phyloP scores from a whole-genome alignment of 2,797 vertebrate genomes.

The Amphiprion clarkii region DNA sequence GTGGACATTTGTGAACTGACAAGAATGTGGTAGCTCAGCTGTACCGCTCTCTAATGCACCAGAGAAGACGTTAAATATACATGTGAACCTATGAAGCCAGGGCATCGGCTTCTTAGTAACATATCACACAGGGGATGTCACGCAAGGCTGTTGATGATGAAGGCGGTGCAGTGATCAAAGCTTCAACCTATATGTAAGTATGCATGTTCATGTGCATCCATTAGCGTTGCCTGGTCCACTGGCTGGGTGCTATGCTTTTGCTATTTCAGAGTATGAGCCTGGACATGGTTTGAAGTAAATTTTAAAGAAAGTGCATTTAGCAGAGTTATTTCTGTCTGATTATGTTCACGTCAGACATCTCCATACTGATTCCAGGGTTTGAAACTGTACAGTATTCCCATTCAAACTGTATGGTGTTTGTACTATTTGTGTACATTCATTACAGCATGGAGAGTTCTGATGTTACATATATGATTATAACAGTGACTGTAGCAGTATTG shows the following conservation, averaged over 20 bases:
- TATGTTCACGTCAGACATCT: not conserved
- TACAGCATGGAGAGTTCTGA: not conserved
- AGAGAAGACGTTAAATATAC: slow-evolving; percentile 72
- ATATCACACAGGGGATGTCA: slow-evolving; percentile 63
- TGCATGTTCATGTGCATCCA: slow-evolving; percentile 48
- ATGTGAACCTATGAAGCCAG: slow-evolving; percentile 64
- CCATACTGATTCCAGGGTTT: not conserved
- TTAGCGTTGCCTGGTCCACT: slow-evolving; percentile 5
- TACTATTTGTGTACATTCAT: not conserved
- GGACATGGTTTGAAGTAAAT: slow-evolving; percentile 15
- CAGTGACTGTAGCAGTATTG: not conserved
- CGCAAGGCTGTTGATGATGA: slow-evolving; percentile 49
- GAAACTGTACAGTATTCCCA: not conserved
- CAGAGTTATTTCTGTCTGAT: not conserved
- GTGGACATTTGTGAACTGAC: slow-evolving; percentile 49
- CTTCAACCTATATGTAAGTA: not conserved
- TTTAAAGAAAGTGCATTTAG: slow-evolving; percentile 3
- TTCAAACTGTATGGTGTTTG: not conserved
- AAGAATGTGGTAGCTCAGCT: slow-evolving; percentile 40
- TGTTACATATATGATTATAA: not conserved
- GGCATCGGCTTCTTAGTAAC: slow-evolving; percentile 51
- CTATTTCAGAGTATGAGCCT: not conserved
- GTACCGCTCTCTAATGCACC: slow-evolving; percentile 68
- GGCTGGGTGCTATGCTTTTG: not conserved
- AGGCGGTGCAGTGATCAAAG: slow-evolving; percentile 64